Evolutionary conservation across 2,113 vertebrate species (phyloP).

Genomic region (Mus pahari): DNA sequence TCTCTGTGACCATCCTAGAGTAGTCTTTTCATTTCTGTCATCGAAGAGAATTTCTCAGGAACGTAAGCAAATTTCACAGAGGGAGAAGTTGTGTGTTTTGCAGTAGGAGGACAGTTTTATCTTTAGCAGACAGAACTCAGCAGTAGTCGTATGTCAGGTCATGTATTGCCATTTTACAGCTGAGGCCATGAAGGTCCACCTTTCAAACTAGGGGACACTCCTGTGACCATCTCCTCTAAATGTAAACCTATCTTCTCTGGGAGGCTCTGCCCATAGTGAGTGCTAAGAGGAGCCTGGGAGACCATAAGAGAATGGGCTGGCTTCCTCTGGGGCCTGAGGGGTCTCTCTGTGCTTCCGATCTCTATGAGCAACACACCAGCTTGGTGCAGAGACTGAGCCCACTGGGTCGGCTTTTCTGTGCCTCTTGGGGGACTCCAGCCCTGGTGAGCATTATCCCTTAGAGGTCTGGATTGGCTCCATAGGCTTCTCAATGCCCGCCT

Average conservation of each 20-base stretch:
- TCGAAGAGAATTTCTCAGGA: not conserved
- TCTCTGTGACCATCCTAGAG: not conserved
- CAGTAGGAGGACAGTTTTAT: not conserved
- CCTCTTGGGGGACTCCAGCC: too few species aligned
- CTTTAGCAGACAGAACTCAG: not conserved
- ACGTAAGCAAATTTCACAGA: not conserved
- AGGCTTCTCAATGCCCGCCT: too few species aligned
- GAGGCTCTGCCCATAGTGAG: not conserved
- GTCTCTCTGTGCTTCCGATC: not conserved
- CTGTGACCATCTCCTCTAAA: not conserved
- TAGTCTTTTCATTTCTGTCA: not conserved
- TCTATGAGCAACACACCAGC: not conserved
- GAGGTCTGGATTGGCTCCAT: not conserved
- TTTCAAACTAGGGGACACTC: not conserved
- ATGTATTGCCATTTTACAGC: not conserved
- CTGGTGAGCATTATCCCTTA: too few species aligned
- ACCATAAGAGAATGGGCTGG: not conserved
- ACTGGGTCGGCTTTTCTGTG: not conserved
- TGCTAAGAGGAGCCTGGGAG: not conserved
- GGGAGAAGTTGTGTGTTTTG: not conserved
- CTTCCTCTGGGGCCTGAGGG: not conserved
- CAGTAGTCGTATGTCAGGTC: not conserved
- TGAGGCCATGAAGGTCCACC: not conserved
- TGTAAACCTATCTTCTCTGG: not conserved
- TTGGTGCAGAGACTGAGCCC: accelerated